A percentile compares a stretch with the other conserved stretches of the same genome.
phyloP scores from a whole-genome alignment of 2,888 invertebrate species.

The Cryptocheilus praepositus region DNA sequence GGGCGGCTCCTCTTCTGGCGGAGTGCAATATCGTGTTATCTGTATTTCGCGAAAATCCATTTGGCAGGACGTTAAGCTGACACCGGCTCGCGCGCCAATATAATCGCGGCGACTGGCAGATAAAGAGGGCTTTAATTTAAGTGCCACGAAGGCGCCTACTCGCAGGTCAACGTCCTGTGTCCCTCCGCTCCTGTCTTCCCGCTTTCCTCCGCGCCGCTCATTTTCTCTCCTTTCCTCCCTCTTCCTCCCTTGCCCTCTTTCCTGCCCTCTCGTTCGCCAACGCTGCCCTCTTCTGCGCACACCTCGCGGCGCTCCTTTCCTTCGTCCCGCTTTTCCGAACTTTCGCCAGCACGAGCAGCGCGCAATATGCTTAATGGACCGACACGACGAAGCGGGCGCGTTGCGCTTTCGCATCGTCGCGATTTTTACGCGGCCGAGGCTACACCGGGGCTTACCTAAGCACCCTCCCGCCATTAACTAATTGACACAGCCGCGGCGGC shows the following conservation, averaged over 20 bases:
- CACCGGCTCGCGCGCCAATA: constrained; percentile 20
- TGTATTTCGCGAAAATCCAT: constrained; percentile 33
- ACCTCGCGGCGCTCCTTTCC: constrained; percentile 10
- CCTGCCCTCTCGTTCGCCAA: neutral
- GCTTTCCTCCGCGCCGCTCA: neutral
- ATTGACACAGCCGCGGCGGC: constrained; percentile 36
- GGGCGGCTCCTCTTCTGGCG: too few relatives aligned
- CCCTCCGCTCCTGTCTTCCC: constrained; percentile 7
- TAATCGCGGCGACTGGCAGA: constrained; percentile 28
- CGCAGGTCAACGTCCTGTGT: constrained; percentile 9
- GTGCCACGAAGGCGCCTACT: constrained; percentile 11
- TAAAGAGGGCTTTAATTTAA: constrained; percentile 36
- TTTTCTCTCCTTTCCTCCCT: neutral
- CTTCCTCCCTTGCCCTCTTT: neutral
- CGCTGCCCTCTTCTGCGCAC: neutral
- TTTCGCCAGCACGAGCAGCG: constrained; percentile 18
- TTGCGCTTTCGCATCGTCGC: constrained; percentile 36
- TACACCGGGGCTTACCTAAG: constrained; percentile 26
- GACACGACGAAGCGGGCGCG: constrained; percentile 27
- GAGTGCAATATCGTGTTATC: constrained; percentile 20
- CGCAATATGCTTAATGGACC: constrained; percentile 57
- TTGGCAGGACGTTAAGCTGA: constrained; percentile 31
- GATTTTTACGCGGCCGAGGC: constrained; percentile 29
- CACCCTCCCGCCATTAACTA: constrained; percentile 46
- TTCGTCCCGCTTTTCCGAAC: constrained; percentile 25